A percentile compares a stretch with the other conserved stretches of the same genome.
These are phyloP conservation scores for Eupithecia tripunctaria DNA, from an alignment of 2,888 invertebrate genomes.

Conservation along the genomic window DNA sequence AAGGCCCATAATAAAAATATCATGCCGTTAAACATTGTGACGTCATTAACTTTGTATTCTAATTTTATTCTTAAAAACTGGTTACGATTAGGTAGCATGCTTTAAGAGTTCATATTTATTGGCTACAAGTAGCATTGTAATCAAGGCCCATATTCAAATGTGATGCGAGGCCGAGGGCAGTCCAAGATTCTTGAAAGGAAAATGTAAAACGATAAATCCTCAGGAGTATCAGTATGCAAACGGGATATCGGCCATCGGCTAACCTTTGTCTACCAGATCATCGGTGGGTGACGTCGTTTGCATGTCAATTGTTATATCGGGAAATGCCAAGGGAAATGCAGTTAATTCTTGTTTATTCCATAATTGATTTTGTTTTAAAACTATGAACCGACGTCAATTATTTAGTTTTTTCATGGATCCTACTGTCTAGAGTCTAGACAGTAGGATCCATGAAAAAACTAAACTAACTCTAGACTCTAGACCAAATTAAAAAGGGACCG, in stretches of 20 bases:
- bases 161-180: slow-evolving; percentile 17
- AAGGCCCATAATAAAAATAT: not conserved
- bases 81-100: not conserved
- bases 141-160: slow-evolving; percentile 14
- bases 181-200: slow-evolving; percentile 31
- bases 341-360: not conserved
- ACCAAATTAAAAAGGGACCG: too few species aligned
- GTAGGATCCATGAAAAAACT: too few species aligned
- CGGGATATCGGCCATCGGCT: slow-evolving; percentile 34
- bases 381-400: too few species aligned
- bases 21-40: not conserved
- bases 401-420: too few species aligned
- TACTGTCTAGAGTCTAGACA: too few species aligned
- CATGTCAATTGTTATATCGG: slow-evolving; percentile 5
- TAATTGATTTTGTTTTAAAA: too few species aligned
- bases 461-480: too few species aligned
- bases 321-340: slow-evolving; percentile 11
- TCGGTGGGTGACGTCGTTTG: not conserved
- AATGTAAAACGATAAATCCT: slow-evolving; percentile 27
- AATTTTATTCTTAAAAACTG: not conserved
- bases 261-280: slow-evolving; percentile 26
- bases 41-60: not conserved
- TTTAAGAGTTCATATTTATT: not conserved
- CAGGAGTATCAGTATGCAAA: slow-evolving; percentile 36
- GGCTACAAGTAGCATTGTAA: not conserved